These are phyloP conservation scores for Epicauta chinensis DNA, from an alignment of 1,140 invertebrate species.

Conservation along the genomic window DNA sequence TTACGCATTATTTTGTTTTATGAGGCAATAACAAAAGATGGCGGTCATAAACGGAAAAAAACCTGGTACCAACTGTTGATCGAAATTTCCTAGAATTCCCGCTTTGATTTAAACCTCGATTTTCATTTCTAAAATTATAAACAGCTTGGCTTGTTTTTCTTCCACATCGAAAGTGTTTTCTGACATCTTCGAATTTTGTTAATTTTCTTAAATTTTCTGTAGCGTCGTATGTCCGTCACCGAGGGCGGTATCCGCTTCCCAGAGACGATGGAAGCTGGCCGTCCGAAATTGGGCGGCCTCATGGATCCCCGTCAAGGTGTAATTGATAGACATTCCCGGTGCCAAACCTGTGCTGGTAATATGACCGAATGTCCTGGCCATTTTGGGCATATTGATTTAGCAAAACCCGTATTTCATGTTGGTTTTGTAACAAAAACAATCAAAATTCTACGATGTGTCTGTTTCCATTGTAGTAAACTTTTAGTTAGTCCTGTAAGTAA, in stretches of 20 bases:
- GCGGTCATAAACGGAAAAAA: no score
- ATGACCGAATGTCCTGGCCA: slow-evolving; percentile 99
- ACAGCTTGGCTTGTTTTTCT: no score
- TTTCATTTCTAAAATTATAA: no score
- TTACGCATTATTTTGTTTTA: no score
- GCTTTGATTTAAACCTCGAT: no score
- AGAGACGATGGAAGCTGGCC: slow-evolving; percentile 97
- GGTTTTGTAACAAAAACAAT: slow-evolving; percentile 97
- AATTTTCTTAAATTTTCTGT: no score
- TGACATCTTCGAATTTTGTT: no score
- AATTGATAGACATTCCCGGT: slow-evolving; percentile 87
- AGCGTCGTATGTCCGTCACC: slow-evolving; percentile 96
- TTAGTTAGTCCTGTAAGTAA: slow-evolving; percentile 83
- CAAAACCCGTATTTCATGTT: slow-evolving; percentile 98
- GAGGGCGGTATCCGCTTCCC: slow-evolving; percentile 95
- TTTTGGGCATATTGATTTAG: slow-evolving; percentile 98
- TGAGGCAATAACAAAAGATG: no score
- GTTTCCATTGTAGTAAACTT: slow-evolving; percentile 96
- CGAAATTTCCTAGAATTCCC: no score
- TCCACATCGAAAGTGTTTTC: no score
- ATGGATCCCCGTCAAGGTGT: slow-evolving; percentile 99
- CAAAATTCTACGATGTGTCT: slow-evolving; percentile 94
- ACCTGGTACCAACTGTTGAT: no score
- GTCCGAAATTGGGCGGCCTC: slow-evolving; percentile 94
- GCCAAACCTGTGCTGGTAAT: slow-evolving; percentile 96